A percentile compares a stretch with the other conserved stretches of the same genome.
phyloP scores from a whole-genome alignment of 2,888 invertebrate genomes.

The Tridacna crocea region DNA sequence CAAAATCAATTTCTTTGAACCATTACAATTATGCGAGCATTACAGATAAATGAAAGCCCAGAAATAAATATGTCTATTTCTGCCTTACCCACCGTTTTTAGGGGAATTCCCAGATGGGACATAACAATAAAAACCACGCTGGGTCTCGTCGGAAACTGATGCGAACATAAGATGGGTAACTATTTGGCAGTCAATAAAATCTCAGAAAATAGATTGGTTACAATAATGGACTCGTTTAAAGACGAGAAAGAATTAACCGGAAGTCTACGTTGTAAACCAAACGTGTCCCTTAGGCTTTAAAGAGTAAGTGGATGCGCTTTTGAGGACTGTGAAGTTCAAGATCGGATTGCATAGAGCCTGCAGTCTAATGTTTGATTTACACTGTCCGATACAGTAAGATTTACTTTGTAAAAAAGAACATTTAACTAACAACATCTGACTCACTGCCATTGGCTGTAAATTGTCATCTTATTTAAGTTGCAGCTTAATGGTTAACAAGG shows the following conservation, averaged over 20 bases:
- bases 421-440: no score
- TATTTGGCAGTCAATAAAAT: constrained; percentile 12
- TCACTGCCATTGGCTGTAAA: no score
- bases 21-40: constrained; percentile 11
- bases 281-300: background rate
- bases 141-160: background rate
- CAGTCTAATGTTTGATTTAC: no score
- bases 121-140: constrained; percentile 5
- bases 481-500: no score
- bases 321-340: no score
- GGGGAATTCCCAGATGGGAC: background rate
- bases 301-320: no score
- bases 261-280: background rate
- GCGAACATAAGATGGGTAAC: constrained; percentile 14
- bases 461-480: no score
- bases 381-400: no score
- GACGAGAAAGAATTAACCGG: constrained; percentile 1
- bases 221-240: background rate
- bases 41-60: constrained; percentile 4
- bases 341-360: no score
- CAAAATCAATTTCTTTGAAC: constrained; percentile 3
- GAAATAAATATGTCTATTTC: constrained; percentile 6
- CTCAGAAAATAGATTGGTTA: background rate
- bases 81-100: background rate
- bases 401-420: no score